Base-by-base conservation (phyloP, 2,797 vertebrate species). In the Lycodopsis pacificus region DNA sequence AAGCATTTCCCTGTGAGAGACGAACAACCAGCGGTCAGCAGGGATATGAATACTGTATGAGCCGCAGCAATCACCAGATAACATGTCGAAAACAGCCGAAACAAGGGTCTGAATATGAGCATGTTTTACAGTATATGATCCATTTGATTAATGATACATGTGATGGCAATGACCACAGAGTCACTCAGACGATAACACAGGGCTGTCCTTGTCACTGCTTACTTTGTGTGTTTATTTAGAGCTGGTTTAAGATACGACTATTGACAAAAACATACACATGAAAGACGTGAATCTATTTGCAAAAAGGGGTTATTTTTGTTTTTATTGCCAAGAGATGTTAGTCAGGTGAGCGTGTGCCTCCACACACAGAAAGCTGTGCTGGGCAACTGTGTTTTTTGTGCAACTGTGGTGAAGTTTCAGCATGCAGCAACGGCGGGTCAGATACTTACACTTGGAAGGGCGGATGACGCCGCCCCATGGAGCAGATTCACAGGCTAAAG, bases 1-100 rank as follows among this genome's bases (percentile, higher is more conserved):
- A 99, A 97, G 74, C 98, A 99, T 86, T 96, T 98, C 97, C 97
- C 98, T 98, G 94, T 19, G 77, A 81, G 25, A 65, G 12, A 67
- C 6, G 1, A 80, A 46, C n/a, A 62, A 12, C 1, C 32, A 4
- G 38, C 0, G 3, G 30, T 76, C 51, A 83, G 25, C 46, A 27
- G 34, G 5, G 46, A 2, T 27, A 4, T 22, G 12, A 68, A 42
- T n/a, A 12, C 20, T 9, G 19, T 4, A 5, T 8, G 25, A 34
- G 32, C 1, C 9, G 1, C 30, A 30, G 48, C 36, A 11, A 56
- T 25, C 38, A 65, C 11, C 42, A 46, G 59, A 38, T 15, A 6
- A 49, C n/a, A 7, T 4, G 12, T 7, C 8, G 15, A 44, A 22
- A 59, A 25, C 3, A 58, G 25, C 2, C 13, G 17, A 10, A 15